phyloP scores from a whole-genome alignment of 2,113 vertebrate genomes.

The Syngnathus scovelli region DNA sequence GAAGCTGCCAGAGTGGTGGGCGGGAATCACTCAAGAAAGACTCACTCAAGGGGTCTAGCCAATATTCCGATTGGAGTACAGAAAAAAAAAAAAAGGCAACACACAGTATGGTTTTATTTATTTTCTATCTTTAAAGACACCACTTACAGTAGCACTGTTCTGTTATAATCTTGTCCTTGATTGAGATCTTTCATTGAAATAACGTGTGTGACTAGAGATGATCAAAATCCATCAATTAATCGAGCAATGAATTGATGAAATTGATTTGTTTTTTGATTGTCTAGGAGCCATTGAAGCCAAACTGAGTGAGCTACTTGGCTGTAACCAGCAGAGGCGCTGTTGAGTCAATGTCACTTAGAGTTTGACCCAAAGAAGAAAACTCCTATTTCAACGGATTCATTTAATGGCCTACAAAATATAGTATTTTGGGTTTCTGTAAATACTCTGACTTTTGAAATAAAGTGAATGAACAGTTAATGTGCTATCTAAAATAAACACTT shows the following conservation, averaged over 20 bases:
- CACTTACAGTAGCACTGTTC: slow-evolving; percentile 19
- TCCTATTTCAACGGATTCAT: background rate
- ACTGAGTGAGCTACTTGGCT: background rate
- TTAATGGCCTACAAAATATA: background rate
- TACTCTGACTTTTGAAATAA: background rate
- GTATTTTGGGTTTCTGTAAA: background rate
- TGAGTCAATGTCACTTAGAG: background rate
- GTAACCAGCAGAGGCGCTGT: background rate
- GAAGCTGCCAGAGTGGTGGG: slow-evolving; percentile 75
- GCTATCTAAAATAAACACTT: background rate
- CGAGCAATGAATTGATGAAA: background rate
- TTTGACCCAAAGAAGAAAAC: background rate
- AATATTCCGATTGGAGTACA: slow-evolving; percentile 68
- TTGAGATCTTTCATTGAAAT: slow-evolving; percentile 8
- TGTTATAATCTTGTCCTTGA: slow-evolving; percentile 37
- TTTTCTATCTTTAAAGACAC: slow-evolving; percentile 41
- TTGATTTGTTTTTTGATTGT: background rate
- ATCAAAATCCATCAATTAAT: background rate
- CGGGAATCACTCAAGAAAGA: slow-evolving; percentile 71
- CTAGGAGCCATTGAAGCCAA: background rate
- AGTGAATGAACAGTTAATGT: background rate
- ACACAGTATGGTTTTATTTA: slow-evolving; percentile 61
- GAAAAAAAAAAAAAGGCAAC: slow-evolving; percentile 43
- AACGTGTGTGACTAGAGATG: background rate
- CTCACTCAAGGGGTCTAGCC: slow-evolving; percentile 68